Evolutionary conservation across 2,797 vertebrate genomes (phyloP).

Genomic region (Saxicola maurus): DNA sequence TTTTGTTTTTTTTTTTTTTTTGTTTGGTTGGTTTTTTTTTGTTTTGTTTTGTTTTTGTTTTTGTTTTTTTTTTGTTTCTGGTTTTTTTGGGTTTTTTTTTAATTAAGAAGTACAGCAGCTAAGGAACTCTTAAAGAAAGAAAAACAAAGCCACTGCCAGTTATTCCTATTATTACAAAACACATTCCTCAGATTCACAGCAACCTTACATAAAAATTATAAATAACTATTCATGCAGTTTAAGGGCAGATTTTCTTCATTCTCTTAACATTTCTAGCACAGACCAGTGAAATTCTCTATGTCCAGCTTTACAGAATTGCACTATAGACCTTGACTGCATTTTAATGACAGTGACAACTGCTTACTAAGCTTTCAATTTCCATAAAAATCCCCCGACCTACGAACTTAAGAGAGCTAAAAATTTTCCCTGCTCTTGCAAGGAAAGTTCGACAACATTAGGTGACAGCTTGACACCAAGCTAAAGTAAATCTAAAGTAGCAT

Average conservation of each 20-base stretch:
- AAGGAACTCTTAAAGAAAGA: conserved; percentile 27
- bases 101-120: neutral
- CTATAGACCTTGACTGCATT: neutral
- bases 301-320: neutral
- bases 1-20: too few species aligned
- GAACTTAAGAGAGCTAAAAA: neutral
- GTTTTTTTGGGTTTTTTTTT: neutral
- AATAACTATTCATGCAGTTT: neutral
- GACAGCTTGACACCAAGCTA: neutral
- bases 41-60: too few species aligned
- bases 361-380: neutral
- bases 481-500: neutral
- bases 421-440: neutral
- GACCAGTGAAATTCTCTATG: neutral
- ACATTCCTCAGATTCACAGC: conserved; percentile 5
- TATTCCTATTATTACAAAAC: neutral
- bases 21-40: too few species aligned
- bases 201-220: conserved; percentile 11
- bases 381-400: neutral
- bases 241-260: neutral
- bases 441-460: neutral
- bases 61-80: neutral
- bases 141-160: conserved; percentile 21
- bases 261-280: neutral
- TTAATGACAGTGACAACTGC: neutral